Conservation (phyloP, 2,888 invertebrate genomes). For the Nasonovia ribisnigri region DNA sequence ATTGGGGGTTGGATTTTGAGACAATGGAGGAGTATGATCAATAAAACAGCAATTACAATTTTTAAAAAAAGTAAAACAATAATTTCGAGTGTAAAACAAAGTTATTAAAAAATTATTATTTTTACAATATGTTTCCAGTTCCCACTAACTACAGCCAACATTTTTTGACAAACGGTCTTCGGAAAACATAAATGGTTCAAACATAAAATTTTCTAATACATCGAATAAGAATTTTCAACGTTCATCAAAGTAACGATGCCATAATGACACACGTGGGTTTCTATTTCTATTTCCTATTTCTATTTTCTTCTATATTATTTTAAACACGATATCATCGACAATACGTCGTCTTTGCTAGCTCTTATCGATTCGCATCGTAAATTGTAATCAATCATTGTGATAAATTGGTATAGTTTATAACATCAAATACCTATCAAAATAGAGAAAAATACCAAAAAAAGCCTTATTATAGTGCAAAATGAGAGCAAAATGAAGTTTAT, state of each 20-base stretch:
- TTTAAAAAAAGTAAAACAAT: not conserved
- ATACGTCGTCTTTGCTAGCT: not conserved
- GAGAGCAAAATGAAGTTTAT: too few relatives aligned
- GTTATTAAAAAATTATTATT: too few relatives aligned
- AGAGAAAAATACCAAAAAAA: too few relatives aligned
- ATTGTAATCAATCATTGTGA: too few relatives aligned
- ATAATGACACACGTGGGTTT: not conserved
- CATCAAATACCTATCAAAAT: too few relatives aligned
- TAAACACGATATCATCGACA: not conserved
- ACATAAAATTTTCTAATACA: not conserved
- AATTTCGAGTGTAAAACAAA: not conserved
- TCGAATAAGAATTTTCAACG: not conserved
- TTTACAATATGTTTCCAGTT: too few relatives aligned
- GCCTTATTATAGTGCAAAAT: too few relatives aligned
- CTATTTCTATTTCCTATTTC: not conserved
- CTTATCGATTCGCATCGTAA: too few relatives aligned
- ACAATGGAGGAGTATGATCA: not conserved
- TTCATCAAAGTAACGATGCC: not conserved
- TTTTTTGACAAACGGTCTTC: not conserved
- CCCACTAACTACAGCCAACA: not conserved
- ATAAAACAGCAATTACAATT: too few relatives aligned
- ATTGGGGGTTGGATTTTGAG: not conserved
- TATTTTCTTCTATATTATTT: not conserved
- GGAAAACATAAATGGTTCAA: not conserved
- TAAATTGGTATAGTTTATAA: too few relatives aligned